Percentiles rank a stretch among this genome's conserved stretches.
These are phyloP conservation scores for Caretta caretta DNA, from an alignment of 2,113 vertebrate genomes.

Conservation along the genomic window DNA sequence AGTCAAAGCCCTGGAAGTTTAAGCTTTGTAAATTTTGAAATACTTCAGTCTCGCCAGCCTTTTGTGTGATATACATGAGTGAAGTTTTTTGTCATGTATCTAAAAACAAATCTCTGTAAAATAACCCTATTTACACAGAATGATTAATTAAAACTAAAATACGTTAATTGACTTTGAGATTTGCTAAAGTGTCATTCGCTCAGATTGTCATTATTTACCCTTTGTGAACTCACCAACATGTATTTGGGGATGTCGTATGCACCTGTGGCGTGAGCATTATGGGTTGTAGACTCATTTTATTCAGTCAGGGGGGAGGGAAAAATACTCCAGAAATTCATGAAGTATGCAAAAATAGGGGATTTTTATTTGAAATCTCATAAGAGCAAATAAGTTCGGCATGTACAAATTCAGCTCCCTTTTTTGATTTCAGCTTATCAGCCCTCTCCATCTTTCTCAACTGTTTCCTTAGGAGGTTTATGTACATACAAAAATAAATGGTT, in stretches of 20 bases:
- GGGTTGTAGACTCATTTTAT: background rate
- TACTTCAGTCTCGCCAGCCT: background rate
- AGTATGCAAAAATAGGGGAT: accelerated
- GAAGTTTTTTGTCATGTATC: background rate
- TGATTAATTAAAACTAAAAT: background rate
- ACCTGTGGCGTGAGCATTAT: background rate
- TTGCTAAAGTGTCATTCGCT: background rate
- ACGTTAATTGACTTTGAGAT: background rate
- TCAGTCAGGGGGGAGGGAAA: background rate
- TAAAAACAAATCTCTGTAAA: background rate
- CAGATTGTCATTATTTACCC: background rate
- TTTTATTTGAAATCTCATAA: background rate
- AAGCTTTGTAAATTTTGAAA: background rate
- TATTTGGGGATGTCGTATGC: background rate
- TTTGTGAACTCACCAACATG: background rate
- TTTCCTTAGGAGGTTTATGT: background rate
- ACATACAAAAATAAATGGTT: no score
- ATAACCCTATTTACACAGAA: background rate
- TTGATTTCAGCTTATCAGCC: background rate
- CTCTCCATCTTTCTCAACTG: background rate
- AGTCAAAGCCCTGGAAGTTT: background rate
- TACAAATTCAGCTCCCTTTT: background rate
- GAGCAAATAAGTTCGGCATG: background rate
- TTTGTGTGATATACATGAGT: background rate
- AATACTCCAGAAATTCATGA: background rate